phyloP scores from a whole-genome alignment of 2,797 vertebrate genomes.

The Crocodylus rhombifer region DNA sequence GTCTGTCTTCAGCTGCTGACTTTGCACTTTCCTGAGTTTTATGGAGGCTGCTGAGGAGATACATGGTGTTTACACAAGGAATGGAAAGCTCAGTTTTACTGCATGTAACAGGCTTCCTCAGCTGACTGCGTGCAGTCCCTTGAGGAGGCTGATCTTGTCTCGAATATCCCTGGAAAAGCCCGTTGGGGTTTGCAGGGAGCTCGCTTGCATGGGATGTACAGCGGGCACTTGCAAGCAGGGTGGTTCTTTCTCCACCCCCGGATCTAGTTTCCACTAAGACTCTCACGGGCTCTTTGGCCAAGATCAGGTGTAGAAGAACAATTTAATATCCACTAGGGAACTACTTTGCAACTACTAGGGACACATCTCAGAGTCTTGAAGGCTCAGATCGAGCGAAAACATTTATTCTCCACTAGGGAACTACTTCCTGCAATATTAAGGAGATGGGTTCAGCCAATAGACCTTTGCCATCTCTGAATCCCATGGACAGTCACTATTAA shows the following conservation, averaged over 20 bases:
- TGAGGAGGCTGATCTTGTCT: accelerated
- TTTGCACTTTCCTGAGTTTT: slow-evolving; percentile 69
- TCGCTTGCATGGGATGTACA: not conserved
- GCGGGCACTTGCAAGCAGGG: accelerated
- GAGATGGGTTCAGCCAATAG: not conserved
- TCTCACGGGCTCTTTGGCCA: accelerated
- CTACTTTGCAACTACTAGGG: no score
- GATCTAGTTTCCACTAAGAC: not conserved
- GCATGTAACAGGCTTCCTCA: not conserved
- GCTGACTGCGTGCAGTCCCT: not conserved
- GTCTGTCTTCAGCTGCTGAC: slow-evolving; percentile 62
- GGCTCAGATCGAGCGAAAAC: no score
- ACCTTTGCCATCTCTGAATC: not conserved
- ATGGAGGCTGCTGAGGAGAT: slow-evolving; percentile 66
- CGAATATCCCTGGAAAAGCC: accelerated
- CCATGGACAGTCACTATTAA: not conserved
- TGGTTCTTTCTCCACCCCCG: not conserved
- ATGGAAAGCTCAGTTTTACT: slow-evolving; percentile 64
- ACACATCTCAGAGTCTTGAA: no score
- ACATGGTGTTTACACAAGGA: slow-evolving; percentile 72
- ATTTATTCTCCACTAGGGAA: not conserved
- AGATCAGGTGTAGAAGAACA: accelerated
- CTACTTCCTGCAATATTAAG: not conserved
- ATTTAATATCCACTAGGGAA: accelerated
- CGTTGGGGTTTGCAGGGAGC: not conserved